Percentiles rank a stretch among this genome's conserved stretches.
phyloP scores from a whole-genome alignment of 2,888 invertebrate genomes.

The Crossocerus cetratus region DNA sequence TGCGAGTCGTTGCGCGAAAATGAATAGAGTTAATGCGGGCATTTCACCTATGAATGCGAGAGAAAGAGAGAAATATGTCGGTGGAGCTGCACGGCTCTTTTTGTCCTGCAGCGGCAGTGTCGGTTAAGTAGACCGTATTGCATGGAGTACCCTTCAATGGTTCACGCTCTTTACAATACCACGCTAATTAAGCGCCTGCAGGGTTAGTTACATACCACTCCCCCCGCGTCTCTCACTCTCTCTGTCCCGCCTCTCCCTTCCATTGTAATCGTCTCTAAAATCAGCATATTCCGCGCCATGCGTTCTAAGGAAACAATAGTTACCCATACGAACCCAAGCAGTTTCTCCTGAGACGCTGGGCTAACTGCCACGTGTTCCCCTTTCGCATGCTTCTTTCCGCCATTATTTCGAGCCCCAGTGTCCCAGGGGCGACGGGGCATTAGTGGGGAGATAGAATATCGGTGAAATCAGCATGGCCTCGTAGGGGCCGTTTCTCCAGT shows the following conservation, averaged over 20 bases:
- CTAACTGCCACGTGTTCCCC: not conserved
- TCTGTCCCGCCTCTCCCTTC: not conserved
- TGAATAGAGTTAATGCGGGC: not conserved
- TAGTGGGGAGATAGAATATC: slow-evolving; percentile 24
- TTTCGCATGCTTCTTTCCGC: not conserved
- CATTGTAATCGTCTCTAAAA: slow-evolving; percentile 40
- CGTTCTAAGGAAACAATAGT: slow-evolving; percentile 2
- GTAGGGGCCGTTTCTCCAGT: slow-evolving; percentile 5
- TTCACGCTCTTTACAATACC: slow-evolving; percentile 32
- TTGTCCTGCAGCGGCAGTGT: not conserved
- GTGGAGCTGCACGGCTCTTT: slow-evolving; percentile 11
- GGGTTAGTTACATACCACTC: slow-evolving; percentile 40
- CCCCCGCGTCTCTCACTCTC: not conserved
- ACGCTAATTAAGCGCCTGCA: slow-evolving; percentile 44
- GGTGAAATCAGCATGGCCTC: slow-evolving; percentile 40
- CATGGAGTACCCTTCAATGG: slow-evolving; percentile 37
- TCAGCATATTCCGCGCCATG: slow-evolving; percentile 18
- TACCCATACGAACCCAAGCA: not conserved
- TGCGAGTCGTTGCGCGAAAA: not conserved
- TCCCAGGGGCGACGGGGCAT: not conserved
- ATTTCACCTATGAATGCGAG: slow-evolving; percentile 15
- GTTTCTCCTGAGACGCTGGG: not conserved
- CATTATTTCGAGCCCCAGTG: not conserved
- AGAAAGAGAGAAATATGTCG: slow-evolving; percentile 21
- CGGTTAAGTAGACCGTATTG: slow-evolving; percentile 33